Evolutionary conservation across 1,140 invertebrate genomes (phyloP), one percentile per base, ranked within the genome.

Genomic region (Cydia amplana): DNA sequence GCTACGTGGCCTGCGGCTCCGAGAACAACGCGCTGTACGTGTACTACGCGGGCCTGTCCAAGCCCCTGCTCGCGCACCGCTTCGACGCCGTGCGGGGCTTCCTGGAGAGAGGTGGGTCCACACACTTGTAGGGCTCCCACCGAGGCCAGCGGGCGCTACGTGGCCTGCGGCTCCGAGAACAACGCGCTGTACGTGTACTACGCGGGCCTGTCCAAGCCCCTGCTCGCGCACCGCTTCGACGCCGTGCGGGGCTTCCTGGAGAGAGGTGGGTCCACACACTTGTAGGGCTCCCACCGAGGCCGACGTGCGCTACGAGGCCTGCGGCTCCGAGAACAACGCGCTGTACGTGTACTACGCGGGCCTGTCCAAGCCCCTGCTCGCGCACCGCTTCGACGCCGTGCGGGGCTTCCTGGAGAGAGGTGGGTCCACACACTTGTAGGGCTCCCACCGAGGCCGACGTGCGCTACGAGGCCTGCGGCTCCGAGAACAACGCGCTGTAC

Each of bases 271-370:
- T 46, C 10, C 36, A 40, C 2, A 1, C 7, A 40, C 36, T 40
- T 14, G 98, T 99, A 10, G 98, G 98, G 0, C 90, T 99, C n/a
- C 97, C 98, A 98, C 98, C 0, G 97, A 99, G 65, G 12, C 65
- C n/a, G 43, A 32, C 93, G 98, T 98, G 2, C 96, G 98, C 87
- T 99, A 98, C 90, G 95, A 99, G 23, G 97, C 97, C 3, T 99
- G 98, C 93, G 98, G 98, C 65, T 99, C 98, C 14, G 98, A 99
- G 93, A 99, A 99, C 86, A 99, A 99, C 92, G 96, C 98, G 1
- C 93, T 99, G 2, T 99, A 98, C 91, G 94, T 99, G 72, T 99
- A 99, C 92, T 99, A 98, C 87, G 97, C 98, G 87, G 97, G 97
- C 12, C 91, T 99, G 25, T 96, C 97, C 9, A 97, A 97, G 85